phyloP scores from a whole-genome alignment of 2,888 invertebrate genomes.

The Neoaliturus tenellus region DNA sequence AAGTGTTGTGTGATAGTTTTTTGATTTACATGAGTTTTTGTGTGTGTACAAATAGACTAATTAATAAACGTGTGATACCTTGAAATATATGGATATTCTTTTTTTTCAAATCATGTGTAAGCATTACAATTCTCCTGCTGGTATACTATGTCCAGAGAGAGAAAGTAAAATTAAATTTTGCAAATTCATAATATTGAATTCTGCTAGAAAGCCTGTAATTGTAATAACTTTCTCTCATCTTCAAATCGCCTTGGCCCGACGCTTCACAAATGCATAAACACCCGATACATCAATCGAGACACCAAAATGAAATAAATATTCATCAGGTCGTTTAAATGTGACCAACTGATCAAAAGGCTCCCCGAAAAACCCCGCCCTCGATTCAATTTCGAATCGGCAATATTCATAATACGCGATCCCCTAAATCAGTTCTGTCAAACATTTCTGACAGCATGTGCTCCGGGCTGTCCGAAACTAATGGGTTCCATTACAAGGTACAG shows the following conservation, averaged over 20 bases:
- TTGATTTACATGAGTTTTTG: no score
- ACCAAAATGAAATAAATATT: conserved; percentile 15
- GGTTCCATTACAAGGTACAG: not conserved
- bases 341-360: not conserved
- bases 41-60: no score
- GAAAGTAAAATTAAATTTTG: no score
- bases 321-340: not conserved
- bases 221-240: no score
- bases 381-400: conserved; percentile 18
- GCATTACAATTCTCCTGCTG: no score
- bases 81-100: no score
- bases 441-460: not conserved
- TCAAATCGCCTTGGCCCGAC: not conserved
- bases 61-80: no score
- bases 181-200: no score
- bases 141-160: no score
- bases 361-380: not conserved
- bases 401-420: not conserved
- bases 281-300: not conserved
- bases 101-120: no score
- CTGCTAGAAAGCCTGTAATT: no score
- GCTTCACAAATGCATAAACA: not conserved
- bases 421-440: not conserved
- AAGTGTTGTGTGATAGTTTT: no score
- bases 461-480: not conserved